Conservation (phyloP, 2,113 vertebrate species). For the Pomatorhinus ruficollis region DNA sequence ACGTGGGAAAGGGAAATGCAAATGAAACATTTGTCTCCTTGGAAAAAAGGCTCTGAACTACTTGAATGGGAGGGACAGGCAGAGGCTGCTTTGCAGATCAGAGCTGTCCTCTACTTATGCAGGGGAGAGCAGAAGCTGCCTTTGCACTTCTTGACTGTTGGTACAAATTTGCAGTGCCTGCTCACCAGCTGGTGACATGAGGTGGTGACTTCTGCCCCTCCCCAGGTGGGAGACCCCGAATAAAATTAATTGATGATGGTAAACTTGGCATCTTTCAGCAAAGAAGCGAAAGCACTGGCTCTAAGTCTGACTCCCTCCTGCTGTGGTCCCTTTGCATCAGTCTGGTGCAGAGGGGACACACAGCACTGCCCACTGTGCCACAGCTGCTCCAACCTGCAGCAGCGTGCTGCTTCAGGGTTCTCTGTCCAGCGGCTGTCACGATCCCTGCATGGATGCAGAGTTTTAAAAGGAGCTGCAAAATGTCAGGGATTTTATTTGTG, state of each 20-base stretch:
- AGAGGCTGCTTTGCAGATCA: not conserved
- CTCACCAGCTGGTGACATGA: slow-evolving; percentile 12
- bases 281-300: not conserved
- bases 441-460: not conserved
- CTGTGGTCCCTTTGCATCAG: not conserved
- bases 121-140: not conserved
- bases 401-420: fast-evolving
- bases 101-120: not conserved
- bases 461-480: not conserved
- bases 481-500: not conserved
- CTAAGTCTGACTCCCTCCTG: not conserved
- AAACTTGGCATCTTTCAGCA: not conserved
- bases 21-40: not conserved
- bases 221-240: not conserved
- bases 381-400: not conserved
- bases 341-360: fast-evolving
- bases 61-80: not conserved
- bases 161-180: not conserved
- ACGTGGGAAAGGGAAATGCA: not conserved
- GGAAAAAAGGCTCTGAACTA: not conserved
- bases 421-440: not conserved
- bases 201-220: not conserved
- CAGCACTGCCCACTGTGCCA: not conserved
- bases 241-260: not conserved
- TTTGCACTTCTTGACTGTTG: not conserved